Conservation (phyloP, 2,113 vertebrate species). For the Boleophthalmus pectinirostris region DNA sequence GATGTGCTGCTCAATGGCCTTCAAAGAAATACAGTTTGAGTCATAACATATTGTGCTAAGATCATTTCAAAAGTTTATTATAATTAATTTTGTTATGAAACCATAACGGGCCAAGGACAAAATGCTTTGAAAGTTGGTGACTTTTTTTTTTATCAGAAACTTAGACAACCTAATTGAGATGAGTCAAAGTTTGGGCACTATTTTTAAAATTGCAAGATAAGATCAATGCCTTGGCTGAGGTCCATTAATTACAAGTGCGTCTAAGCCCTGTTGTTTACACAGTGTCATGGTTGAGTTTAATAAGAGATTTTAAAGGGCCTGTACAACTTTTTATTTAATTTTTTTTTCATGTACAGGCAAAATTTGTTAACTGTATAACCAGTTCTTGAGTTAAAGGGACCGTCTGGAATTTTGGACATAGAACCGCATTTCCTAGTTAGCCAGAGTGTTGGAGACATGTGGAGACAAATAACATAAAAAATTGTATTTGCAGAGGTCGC, state of each 20-base stretch:
- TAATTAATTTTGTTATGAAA: not conserved
- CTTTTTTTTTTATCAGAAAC: too few relatives aligned
- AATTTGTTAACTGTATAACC: too few relatives aligned
- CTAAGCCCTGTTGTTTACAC: not conserved
- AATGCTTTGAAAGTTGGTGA: not conserved
- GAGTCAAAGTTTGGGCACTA: not conserved
- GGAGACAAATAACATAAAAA: too few relatives aligned
- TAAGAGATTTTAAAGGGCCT: not conserved
- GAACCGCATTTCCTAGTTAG: too few relatives aligned
- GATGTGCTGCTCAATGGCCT: conserved; percentile 4
- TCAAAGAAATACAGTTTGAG: not conserved
- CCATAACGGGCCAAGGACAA: not conserved
- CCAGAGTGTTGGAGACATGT: too few relatives aligned
- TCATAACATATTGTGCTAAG: not conserved
- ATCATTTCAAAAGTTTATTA: not conserved
- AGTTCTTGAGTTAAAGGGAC: too few relatives aligned
- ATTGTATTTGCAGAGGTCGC: too few relatives aligned
- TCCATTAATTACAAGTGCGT: too few relatives aligned
- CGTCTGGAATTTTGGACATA: too few relatives aligned
- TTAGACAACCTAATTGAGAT: not conserved
- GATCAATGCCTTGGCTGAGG: not conserved
- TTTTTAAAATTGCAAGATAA: not conserved
- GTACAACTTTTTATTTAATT: too few relatives aligned
- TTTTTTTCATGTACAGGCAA: too few relatives aligned
- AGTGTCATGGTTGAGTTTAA: not conserved